These are phyloP conservation scores for Anneissia japonica DNA, from an alignment of 35 echinoderm and acorn worm species.

Conservation along the genomic window DNA sequence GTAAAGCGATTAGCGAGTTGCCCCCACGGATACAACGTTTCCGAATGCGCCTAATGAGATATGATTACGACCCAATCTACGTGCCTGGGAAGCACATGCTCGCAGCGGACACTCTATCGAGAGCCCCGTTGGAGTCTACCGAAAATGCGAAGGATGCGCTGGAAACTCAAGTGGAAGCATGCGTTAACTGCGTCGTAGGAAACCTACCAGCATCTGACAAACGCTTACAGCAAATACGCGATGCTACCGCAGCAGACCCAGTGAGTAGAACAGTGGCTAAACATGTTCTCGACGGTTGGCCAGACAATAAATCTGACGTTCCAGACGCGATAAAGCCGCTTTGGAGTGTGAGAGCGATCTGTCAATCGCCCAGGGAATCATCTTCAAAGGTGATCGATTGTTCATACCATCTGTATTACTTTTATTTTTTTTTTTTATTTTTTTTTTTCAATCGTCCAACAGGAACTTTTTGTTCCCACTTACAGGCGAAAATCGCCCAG, in stretches of 20 bases:
- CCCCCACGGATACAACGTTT: neutral
- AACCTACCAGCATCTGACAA: neutral
- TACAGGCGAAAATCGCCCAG: too few relatives aligned
- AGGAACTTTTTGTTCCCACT: too few relatives aligned
- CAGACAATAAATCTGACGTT: too few relatives aligned
- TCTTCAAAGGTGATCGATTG: conserved; percentile 43
- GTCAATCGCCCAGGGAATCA: too few relatives aligned
- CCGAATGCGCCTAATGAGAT: neutral
- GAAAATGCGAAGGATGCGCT: neutral
- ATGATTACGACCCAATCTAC: neutral
- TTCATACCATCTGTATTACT: conserved; percentile 60
- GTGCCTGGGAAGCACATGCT: neutral
- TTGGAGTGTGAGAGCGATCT: too few relatives aligned
- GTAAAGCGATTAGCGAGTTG: neutral
- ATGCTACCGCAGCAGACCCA: neutral
- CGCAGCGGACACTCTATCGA: neutral
- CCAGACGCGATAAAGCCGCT: conserved; percentile 21
- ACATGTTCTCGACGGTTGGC: neutral
- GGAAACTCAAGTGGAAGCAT: neutral
- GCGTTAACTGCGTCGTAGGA: neutral
- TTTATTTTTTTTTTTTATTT: too few relatives aligned
- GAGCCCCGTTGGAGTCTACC: neutral
- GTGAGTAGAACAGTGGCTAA: neutral
- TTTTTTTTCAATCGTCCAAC: too few relatives aligned
- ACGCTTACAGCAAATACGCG: neutral